These are phyloP conservation scores for Malacosoma neustria DNA, from an alignment of 2,888 invertebrate species.

Conservation along the genomic window DNA sequence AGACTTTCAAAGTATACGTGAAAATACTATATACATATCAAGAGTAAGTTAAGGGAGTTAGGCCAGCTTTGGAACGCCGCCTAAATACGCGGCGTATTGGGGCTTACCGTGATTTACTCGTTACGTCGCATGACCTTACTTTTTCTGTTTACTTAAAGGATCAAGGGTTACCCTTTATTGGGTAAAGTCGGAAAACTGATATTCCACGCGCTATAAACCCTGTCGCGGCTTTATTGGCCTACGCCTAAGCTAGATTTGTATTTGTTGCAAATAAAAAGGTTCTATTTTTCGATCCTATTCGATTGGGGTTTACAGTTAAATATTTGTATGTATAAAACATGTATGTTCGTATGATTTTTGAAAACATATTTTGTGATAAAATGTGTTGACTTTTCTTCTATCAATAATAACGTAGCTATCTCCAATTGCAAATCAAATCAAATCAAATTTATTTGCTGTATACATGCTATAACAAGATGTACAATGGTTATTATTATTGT, in stretches of 20 bases:
- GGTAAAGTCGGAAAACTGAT: constrained; percentile 68
- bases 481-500: no score
- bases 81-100: constrained; percentile 41
- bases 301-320: constrained; percentile 11
- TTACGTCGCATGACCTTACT: constrained; percentile 49
- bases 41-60: constrained; percentile 64
- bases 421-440: no score
- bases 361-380: no score
- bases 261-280: constrained; percentile 25
- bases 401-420: no score
- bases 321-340: no score
- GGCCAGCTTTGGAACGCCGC: constrained; percentile 14
- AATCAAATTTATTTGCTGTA: no score
- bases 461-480: no score
- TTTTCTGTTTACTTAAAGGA: constrained; percentile 72
- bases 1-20: no score
- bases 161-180: constrained; percentile 71
- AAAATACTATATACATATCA: constrained; percentile 24
- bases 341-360: no score
- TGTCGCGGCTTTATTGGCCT: constrained; percentile 47
- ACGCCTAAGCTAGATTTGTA: constrained; percentile 36
- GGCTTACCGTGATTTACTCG: constrained; percentile 69
- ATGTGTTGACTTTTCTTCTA: no score
- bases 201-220: constrained; percentile 58
- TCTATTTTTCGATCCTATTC: constrained; percentile 6